Base-by-base conservation (phyloP, 2,888 invertebrate genomes). In the Drosophila picticornis region DNA sequence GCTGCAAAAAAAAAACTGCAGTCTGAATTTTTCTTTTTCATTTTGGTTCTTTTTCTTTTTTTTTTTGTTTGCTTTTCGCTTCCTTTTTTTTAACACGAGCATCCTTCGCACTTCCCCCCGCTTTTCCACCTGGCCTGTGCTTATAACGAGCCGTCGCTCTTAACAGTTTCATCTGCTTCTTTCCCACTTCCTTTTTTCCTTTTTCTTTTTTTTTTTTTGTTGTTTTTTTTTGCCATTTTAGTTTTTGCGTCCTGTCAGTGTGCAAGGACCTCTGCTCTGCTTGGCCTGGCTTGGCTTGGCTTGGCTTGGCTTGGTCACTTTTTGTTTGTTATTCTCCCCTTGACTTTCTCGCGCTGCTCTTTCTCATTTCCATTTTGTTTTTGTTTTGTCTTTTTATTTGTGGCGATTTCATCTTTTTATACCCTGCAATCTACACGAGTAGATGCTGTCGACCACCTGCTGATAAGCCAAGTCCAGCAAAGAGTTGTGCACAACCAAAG, bases 91-190 rank as follows among this genome's bases (percentile, higher is more conserved):
- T 16, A 46, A 46, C 46, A 46, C 16, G 46, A 16, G 46, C 46
- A 46, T 38, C 19, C 52, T 38, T 11, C 2, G 32, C 16, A 9
- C 29, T 13, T 25, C 48, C 29, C 19, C 11, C 34, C 25, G 13
- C 38, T 27, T 60, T 68, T 52, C 31, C 77, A 77, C 66, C 86
- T 88, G 70, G 50, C 63, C 80, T 83, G 73, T 59, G 72, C 83
- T 77, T 88, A 85, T 81, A 85, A 88, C 87, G 81, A 83, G 87
- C 69, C 87, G 75, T 67, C 72, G 67, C 53, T 72, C 16, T 66
- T 38, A 52, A 40, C 48, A 43, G 53, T 38, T 43, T 59, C 70
- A 40, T 38, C 52, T 56, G 69, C 52, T 27, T 34, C 34, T 48
- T 43, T 34, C 25, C n/a, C 32, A 31, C 38, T 48, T n/a, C 11